Conservation (phyloP, 2,888 invertebrate genomes). For the Teinopalpus imperialis region DNA sequence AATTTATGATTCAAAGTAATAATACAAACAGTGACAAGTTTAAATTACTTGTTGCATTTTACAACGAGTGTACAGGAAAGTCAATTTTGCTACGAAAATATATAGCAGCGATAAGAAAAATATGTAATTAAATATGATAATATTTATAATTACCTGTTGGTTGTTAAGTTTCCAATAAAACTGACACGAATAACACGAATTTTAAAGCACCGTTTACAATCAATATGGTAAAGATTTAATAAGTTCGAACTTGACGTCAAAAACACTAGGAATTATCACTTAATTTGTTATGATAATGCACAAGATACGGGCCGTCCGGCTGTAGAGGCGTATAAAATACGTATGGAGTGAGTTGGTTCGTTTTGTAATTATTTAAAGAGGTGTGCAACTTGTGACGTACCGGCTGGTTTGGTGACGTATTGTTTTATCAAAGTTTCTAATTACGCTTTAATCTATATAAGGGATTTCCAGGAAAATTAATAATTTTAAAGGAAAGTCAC, state of each 20-base stretch:
- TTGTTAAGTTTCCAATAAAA: background rate
- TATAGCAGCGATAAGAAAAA: background rate
- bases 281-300: constrained; percentile 52
- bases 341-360: constrained; percentile 53
- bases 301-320: constrained; percentile 41
- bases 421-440: constrained; percentile 25
- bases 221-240: constrained; percentile 13
- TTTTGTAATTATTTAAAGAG: constrained; percentile 43
- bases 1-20: constrained; percentile 11
- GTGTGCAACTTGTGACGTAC: constrained; percentile 35
- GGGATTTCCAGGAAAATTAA: too few species aligned
- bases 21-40: constrained; percentile 8
- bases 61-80: background rate
- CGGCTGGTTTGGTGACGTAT: constrained; percentile 35
- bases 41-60: constrained; percentile 9
- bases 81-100: background rate
- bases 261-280: constrained; percentile 55
- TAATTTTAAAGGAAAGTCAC: too few species aligned
- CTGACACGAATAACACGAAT: constrained; percentile 11
- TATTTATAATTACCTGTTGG: constrained; percentile 1
- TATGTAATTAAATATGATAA: background rate
- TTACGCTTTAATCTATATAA: constrained; percentile 9
- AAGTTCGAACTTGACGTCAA: constrained; percentile 40
- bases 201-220: constrained; percentile 14
- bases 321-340: constrained; percentile 45